Conservation (phyloP, 2,797 vertebrate genomes). For the Leptatherina wallacei region DNA sequence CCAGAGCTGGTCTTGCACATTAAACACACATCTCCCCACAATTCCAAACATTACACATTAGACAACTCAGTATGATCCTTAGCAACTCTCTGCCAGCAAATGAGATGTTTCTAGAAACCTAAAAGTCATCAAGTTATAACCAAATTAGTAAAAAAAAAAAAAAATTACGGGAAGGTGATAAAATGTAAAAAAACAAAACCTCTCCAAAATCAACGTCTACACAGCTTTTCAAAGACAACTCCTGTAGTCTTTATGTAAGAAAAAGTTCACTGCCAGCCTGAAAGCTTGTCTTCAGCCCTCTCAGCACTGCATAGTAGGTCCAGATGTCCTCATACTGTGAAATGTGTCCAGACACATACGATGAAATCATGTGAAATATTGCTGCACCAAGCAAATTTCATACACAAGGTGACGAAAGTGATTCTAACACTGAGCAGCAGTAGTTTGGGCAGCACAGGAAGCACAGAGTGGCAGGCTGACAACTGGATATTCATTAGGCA, state of each 20-base stretch:
- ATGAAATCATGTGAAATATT: conserved; percentile 55
- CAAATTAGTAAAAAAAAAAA: conserved; percentile 47
- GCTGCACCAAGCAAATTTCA: conserved; percentile 28
- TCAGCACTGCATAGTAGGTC: conserved; percentile 38
- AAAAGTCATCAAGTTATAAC: conserved; percentile 40
- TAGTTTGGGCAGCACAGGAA: conserved; percentile 22
- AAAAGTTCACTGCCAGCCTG: conserved; percentile 6
- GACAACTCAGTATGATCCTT: conserved; percentile 48
- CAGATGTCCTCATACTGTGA: conserved; percentile 32
- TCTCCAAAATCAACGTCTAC: conserved; percentile 37
- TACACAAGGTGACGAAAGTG: conserved; percentile 56
- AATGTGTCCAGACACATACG: conserved; percentile 22
- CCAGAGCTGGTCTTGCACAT: conserved; percentile 60
- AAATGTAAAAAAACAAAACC: conserved; percentile 27
- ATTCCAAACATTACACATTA: conserved; percentile 51
- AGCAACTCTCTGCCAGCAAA: conserved; percentile 30
- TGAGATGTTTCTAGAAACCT: conserved; percentile 36
- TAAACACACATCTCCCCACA: conserved; percentile 42
- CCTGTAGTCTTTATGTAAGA: conserved; percentile 12
- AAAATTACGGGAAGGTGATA: conserved; percentile 46
- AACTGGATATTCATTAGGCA: conserved; percentile 40
- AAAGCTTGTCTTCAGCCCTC: conserved; percentile 48
- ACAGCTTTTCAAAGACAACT: conserved; percentile 36
- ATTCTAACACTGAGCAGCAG: conserved; percentile 51
- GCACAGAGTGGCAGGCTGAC: conserved; percentile 42